phyloP scores from a whole-genome alignment of 2,888 invertebrate genomes.

The Busseola fusca region DNA sequence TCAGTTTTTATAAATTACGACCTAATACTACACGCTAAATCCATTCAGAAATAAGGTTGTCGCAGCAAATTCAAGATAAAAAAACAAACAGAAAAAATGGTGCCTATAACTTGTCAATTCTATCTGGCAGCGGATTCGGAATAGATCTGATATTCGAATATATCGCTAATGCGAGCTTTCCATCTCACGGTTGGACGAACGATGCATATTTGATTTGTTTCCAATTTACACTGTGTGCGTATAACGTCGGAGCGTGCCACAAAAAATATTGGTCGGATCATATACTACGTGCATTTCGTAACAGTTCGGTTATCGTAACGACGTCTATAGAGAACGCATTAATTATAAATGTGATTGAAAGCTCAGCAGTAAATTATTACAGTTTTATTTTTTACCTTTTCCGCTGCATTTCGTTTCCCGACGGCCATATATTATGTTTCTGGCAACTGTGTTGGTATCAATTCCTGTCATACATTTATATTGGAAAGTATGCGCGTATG shows the following conservation, averaged over 20 bases:
- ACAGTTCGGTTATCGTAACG: slow-evolving; percentile 31
- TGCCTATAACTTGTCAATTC: slow-evolving; percentile 70
- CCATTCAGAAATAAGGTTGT: slow-evolving; percentile 55
- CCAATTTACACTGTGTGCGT: slow-evolving; percentile 81
- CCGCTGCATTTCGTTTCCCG: slow-evolving; percentile 35
- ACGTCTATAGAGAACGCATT: slow-evolving; percentile 55
- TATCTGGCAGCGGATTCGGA: slow-evolving; percentile 71
- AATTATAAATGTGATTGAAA: slow-evolving; percentile 63
- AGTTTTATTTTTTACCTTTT: slow-evolving; percentile 48
- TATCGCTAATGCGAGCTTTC: slow-evolving; percentile 82
- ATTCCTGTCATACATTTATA: slow-evolving; percentile 33
- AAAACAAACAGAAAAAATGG: slow-evolving; percentile 71
- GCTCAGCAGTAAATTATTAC: slow-evolving; percentile 55
- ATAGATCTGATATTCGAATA: slow-evolving; percentile 76
- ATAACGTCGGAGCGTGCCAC: slow-evolving; percentile 67
- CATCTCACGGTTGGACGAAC: slow-evolving; percentile 84
- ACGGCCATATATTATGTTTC: slow-evolving; percentile 33
- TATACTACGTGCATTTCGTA: slow-evolving; percentile 61
- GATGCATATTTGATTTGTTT: slow-evolving; percentile 88
- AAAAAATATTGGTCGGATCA: slow-evolving; percentile 76
- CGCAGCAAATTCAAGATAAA: slow-evolving; percentile 61
- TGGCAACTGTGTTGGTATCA: slow-evolving; percentile 52
- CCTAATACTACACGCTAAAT: slow-evolving; percentile 31
- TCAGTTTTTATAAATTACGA: slow-evolving; percentile 42
- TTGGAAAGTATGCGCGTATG: slow-evolving; percentile 25